Conservation (phyloP, 2,113 vertebrate genomes). For the Tupaia chinensis region DNA sequence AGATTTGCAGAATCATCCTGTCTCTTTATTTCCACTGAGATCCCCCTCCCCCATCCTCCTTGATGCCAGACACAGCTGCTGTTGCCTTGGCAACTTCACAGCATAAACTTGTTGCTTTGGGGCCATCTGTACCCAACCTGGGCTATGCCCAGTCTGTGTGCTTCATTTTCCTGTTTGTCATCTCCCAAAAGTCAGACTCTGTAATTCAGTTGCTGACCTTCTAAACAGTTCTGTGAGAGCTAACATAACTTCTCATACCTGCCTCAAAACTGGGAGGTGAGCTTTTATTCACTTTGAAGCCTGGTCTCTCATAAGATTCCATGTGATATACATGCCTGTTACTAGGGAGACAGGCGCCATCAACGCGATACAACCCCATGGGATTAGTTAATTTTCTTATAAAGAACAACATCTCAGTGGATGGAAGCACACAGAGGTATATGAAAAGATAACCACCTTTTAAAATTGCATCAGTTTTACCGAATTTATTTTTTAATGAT, state of each 20-base stretch:
- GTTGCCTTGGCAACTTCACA: conserved; percentile 80
- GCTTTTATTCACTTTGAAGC: neutral
- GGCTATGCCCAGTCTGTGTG: neutral
- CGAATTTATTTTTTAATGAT: neutral
- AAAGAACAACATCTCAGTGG: neutral
- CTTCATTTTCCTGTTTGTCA: conserved; percentile 51
- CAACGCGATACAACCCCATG: neutral
- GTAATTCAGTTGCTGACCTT: neutral
- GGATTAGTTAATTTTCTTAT: neutral
- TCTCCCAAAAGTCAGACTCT: neutral
- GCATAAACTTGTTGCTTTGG: conserved; percentile 77
- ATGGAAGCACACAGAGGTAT: neutral
- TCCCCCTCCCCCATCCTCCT: neutral
- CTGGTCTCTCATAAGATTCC: neutral
- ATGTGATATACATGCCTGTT: neutral
- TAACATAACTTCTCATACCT: neutral
- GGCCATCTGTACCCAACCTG: conserved; percentile 69
- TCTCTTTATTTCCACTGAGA: conserved; percentile 37
- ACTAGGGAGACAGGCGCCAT: conserved; percentile 18
- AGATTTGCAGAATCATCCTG: conserved; percentile 19
- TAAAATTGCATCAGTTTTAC: neutral
- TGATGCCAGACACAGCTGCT: conserved; percentile 55
- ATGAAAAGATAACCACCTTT: neutral
- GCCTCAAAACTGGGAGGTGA: neutral
- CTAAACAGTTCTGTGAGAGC: neutral